Base-by-base conservation (phyloP, 2,113 vertebrate genomes). In the Brachionichthys hirsutus region DNA sequence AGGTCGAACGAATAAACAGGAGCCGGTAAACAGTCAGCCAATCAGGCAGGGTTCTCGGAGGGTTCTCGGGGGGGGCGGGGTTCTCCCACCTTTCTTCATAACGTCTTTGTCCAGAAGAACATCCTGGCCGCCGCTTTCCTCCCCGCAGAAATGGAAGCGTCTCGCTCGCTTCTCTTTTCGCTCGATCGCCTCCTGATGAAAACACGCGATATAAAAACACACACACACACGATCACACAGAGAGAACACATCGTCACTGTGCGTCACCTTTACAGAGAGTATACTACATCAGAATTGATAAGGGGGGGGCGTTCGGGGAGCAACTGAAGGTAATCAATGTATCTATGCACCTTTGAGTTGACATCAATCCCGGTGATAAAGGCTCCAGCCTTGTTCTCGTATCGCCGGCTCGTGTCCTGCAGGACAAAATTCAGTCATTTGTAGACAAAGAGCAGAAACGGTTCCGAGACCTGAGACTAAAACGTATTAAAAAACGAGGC, bases 291-390 rank as follows among this genome's bases (percentile, higher is more conserved):
- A 6, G 24, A 30, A 30, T 3, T 30, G 4, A 30, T 30, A 30
- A 30, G n/a, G n/a, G n/a, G n/a, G n/a, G n/a, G n/a, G n/a, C n/a
- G n/a, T n/a, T n/a, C 24, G 4, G 24, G 8, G 8, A 30, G 24
- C 1, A 30, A 30, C 2, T n/a, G 41, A n/a, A 12, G 12, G 36
- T 12, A 16, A 16, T 1, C 44, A 46, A 46, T 20, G 40, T 24
- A 38, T 10, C 1, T 1, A 16, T 16, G 22, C 88, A 98, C 97
- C 94, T 98, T 98, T 1, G 96, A 99, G 38, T 93, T 99, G 17
- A 98, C 96, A 58, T 99, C 97, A 6, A 99, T 98, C 17, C 97
- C 97, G 0, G 97, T 99, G 87, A 99, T 98, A 84, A 99, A 99
- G 3, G 95, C 92, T 30, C 97, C 97, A 7, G 94, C 95, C 82